phyloP scores from a whole-genome alignment of 2,113 vertebrate genomes.

The Tapirus terrestris region DNA sequence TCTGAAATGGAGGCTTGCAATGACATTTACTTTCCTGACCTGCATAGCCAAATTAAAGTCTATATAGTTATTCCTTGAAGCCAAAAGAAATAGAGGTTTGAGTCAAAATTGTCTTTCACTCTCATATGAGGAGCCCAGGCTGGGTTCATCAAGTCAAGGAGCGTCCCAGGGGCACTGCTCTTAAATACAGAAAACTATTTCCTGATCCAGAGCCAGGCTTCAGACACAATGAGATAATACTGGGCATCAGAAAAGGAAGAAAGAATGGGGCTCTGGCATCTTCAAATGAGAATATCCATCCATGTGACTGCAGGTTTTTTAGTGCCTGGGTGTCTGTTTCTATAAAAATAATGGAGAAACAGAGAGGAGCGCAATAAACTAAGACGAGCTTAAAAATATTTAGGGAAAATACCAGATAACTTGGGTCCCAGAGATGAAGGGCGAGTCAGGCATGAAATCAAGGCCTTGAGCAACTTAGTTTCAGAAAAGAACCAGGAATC shows the following conservation, averaged over 20 bases:
- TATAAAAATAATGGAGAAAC: neutral
- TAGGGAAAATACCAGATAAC: neutral
- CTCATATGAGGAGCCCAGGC: neutral
- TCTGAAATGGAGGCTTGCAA: neutral
- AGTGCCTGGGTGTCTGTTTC: neutral
- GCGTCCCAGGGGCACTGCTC: neutral
- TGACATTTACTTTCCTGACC: conserved; percentile 63
- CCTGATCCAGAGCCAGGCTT: neutral
- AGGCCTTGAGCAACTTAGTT: neutral
- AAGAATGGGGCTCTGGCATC: neutral
- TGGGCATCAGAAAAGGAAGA: neutral
- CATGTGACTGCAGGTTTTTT: fast-evolving
- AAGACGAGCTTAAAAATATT: neutral
- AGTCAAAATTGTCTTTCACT: conserved; percentile 56
- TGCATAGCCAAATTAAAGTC: conserved; percentile 64
- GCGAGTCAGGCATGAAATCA: neutral
- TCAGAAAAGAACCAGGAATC: neutral
- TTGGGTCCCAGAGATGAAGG: neutral
- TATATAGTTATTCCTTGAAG: conserved; percentile 39
- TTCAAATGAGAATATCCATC: neutral
- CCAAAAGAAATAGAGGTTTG: conserved; percentile 69
- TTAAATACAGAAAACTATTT: neutral
- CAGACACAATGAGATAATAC: neutral
- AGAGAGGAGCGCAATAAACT: fast-evolving
- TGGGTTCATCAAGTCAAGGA: neutral